Percentiles rank a stretch among this genome's conserved stretches.
phyloP scores from a whole-genome alignment of 2,888 invertebrate species.

The Ernsta delagoae region DNA sequence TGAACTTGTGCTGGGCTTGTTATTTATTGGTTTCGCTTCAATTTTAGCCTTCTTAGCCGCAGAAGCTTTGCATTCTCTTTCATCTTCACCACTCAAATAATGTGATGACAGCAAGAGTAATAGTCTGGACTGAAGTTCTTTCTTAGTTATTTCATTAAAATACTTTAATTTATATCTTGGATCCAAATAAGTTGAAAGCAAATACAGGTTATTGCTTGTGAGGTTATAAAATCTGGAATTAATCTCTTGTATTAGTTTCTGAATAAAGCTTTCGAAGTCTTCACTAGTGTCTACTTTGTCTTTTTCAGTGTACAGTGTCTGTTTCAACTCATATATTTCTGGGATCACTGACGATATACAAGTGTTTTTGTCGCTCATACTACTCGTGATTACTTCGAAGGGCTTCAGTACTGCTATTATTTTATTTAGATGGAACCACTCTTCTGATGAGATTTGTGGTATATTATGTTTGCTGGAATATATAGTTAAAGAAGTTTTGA shows the following conservation, averaged over 20 bases:
- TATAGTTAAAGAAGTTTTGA: slow-evolving; percentile 39
- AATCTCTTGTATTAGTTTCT: slow-evolving; percentile 35
- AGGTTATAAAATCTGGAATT: slow-evolving; percentile 36
- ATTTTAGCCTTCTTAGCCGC: neutral
- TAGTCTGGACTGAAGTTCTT: neutral
- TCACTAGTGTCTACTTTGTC: slow-evolving; percentile 35
- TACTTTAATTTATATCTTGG: slow-evolving; percentile 6
- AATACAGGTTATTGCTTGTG: slow-evolving; percentile 23
- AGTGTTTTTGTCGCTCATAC: slow-evolving; percentile 41
- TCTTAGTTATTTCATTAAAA: neutral
- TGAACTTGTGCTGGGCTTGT: neutral
- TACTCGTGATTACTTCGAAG: slow-evolving; percentile 44
- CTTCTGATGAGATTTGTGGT: slow-evolving; percentile 40
- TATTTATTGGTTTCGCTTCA: neutral
- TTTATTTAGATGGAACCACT: slow-evolving; percentile 44
- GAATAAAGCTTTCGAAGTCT: slow-evolving; percentile 33
- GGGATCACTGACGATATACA: slow-evolving; percentile 46
- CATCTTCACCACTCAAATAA: neutral
- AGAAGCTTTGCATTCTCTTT: neutral
- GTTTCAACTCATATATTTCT: slow-evolving; percentile 35
- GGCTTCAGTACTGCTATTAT: slow-evolving; percentile 39
- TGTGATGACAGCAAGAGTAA: neutral
- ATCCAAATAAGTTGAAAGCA: slow-evolving; percentile 36
- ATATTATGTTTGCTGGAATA: slow-evolving; percentile 41
- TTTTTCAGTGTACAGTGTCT: slow-evolving; percentile 35